These are phyloP conservation scores for Calvadosia cruxmelitensis DNA, from an alignment of 30 jellyfish, hydroid and myxozoan genomes.

Conservation along the genomic window DNA sequence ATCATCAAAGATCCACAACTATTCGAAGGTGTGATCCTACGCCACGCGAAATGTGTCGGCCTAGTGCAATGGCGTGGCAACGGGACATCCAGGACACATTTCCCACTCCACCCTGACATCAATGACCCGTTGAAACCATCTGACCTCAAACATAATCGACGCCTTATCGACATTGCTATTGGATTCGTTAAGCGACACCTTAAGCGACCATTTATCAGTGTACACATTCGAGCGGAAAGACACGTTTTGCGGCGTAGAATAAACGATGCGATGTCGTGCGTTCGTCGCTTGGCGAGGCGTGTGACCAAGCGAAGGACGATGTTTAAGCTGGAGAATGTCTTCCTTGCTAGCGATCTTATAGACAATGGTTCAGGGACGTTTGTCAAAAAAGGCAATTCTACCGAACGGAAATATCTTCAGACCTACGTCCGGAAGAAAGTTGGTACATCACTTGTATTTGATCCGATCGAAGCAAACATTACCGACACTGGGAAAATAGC, in stretches of 20 bases:
- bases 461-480: slow-evolving; percentile 38
- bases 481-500: slow-evolving; percentile 88
- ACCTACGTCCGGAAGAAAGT: slow-evolving; percentile 16
- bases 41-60: slow-evolving; percentile 54
- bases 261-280: slow-evolving; percentile 37
- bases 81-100: slow-evolving; percentile 73
- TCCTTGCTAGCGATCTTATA: slow-evolving; percentile 70
- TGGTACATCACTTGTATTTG: slow-evolving; percentile 20
- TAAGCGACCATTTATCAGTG: slow-evolving; percentile 57
- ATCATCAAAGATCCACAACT: slow-evolving; percentile 41
- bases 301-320: slow-evolving; percentile 11
- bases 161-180: slow-evolving; percentile 46
- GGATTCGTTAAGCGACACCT: slow-evolving; percentile 23
- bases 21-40: slow-evolving; percentile 47
- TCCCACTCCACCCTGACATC: slow-evolving; percentile 41
- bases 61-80: slow-evolving; percentile 80
- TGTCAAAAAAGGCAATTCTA: slow-evolving; percentile 18
- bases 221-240: slow-evolving; percentile 79
- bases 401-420: slow-evolving; percentile 28
- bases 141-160: slow-evolving; percentile 37
- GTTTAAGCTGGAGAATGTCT: slow-evolving; percentile 28
- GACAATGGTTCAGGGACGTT: slow-evolving; percentile 79
- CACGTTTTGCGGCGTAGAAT: slow-evolving; percentile 48
- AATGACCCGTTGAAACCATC: slow-evolving; percentile 49
- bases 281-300: slow-evolving; percentile 18